Conservation (phyloP, 2,113 vertebrate species). For the Sapajus apella region DNA sequence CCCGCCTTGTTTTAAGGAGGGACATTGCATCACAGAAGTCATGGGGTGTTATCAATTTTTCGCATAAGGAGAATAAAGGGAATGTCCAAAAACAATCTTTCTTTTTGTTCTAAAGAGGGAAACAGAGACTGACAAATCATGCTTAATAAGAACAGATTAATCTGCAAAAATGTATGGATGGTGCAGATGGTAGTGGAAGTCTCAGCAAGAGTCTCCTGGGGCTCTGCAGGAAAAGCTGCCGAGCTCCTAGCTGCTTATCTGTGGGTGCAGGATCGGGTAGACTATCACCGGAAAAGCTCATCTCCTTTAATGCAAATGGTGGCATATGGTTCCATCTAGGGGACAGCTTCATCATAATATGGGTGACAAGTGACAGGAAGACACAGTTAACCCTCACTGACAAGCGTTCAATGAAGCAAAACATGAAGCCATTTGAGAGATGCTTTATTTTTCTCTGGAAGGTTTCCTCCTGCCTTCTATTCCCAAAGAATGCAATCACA, state of each 20-base stretch:
- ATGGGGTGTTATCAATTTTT: conserved; percentile 52
- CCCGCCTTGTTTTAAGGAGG: conserved; percentile 66
- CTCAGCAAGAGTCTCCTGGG: fast-evolving
- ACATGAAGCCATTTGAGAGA: not conserved
- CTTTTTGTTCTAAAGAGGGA: conserved; percentile 36
- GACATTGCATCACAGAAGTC: conserved; percentile 52
- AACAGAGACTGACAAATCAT: conserved; percentile 60
- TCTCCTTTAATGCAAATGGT: not conserved
- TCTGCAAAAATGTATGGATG: not conserved
- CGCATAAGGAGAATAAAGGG: conserved; percentile 65
- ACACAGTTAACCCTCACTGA: not conserved
- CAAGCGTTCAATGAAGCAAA: not conserved
- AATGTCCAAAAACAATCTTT: conserved; percentile 57
- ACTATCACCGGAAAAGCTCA: not conserved
- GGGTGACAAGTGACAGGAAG: not conserved
- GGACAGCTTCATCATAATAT: not conserved
- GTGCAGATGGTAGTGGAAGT: conserved; percentile 40
- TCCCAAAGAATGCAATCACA: not conserved
- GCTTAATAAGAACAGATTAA: conserved; percentile 51
- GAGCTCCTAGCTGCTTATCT: conserved; percentile 41
- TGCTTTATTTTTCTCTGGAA: not conserved
- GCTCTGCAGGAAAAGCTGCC: not conserved
- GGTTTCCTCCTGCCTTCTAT: not conserved
- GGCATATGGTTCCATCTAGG: not conserved
- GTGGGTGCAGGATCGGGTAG: not conserved